Evolutionary conservation across 2,797 vertebrate genomes (phyloP), one percentile per base, ranked within the genome.

Genomic region (Xerus rutilus): DNA sequence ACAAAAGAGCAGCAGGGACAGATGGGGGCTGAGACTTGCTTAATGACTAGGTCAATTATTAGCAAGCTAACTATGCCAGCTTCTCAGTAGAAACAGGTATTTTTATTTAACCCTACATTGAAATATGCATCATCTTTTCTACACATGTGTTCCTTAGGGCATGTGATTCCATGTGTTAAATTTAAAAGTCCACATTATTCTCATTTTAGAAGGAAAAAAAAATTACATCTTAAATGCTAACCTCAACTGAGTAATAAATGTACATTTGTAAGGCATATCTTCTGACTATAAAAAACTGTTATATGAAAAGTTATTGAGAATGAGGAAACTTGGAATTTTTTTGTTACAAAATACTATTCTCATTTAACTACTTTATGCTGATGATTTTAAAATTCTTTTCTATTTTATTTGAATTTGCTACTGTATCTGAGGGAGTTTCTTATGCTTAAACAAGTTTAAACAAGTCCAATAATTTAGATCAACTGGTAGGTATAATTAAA

Each of bases 391-490:
- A 82, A 72, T 67, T 52, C 10, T 43, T 91, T 96, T 83, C 57
- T 23, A 70, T 74, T 86, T 91, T 90, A 72, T 83, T 59, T 93
- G 86, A 73, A 94, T 95, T 93, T 69, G n/a, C 76, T 90, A 76
- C 20, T 88, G 5, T 59, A 87, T 7, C 69, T 73, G 89, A 94
- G 35, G 25, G 86, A 76, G 11, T 6, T 79, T 90, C 12, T 77
- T 82, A 70, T 84, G 78, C 43, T 74, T 85, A 93, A 81, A 49
- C 59, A 96, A 85, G 64, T 92, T 72, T 79, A 85, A 95, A 35
- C 72, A 87, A 90, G 49, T 74, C 82, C 28, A 81, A 73, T 89
- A 67, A 92, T 86, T 92, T n/a, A 91, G 82, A 92, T 76, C 35
- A 54, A 54, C 11, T 65, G 54, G 39, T 62, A 86, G 21, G 18